These are phyloP conservation scores for Pseudorasbora parva DNA, from an alignment of 2,113 vertebrate species.

Conservation along the genomic window DNA sequence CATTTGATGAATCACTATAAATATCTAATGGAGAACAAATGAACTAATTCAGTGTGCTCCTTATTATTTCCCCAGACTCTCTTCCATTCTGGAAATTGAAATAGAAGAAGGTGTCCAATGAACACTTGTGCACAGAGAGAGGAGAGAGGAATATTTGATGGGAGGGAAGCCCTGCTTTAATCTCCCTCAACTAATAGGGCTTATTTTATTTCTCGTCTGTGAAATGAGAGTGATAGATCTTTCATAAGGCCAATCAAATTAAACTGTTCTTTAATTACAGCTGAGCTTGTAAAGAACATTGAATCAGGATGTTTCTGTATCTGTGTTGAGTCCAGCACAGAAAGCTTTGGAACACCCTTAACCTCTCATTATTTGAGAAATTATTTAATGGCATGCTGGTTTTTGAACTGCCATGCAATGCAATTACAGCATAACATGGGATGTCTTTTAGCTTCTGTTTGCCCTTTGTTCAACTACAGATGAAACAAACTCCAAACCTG, in stretches of 20 bases:
- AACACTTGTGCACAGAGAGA: slow-evolving; percentile 50
- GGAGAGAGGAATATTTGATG: slow-evolving; percentile 27
- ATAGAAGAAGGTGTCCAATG: slow-evolving; percentile 53
- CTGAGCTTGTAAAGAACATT: slow-evolving; percentile 46
- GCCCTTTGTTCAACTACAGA: slow-evolving; percentile 53
- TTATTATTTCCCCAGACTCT: slow-evolving; percentile 43
- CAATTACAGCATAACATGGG: slow-evolving; percentile 64
- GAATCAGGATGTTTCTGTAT: slow-evolving; percentile 42
- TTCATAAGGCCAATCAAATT: slow-evolving; percentile 67
- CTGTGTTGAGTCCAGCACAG: slow-evolving; percentile 4
- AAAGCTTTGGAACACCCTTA: slow-evolving; percentile 41
- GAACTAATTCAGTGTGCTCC: slow-evolving; percentile 49
- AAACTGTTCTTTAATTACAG: slow-evolving; percentile 69
- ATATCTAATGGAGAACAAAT: slow-evolving; percentile 32
- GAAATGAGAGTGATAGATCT: slow-evolving; percentile 60
- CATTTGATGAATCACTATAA: neutral
- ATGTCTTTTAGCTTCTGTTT: slow-evolving; percentile 43
- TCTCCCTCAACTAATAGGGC: slow-evolving; percentile 62
- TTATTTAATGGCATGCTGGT: slow-evolving; percentile 60
- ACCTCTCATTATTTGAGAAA: slow-evolving; percentile 56
- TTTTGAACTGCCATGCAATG: slow-evolving; percentile 58
- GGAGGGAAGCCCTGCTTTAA: slow-evolving; percentile 44
- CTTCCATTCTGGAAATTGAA: slow-evolving; percentile 38
- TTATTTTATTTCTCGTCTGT: slow-evolving; percentile 62
- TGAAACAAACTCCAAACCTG: neutral